Evolutionary conservation across 1,140 invertebrate genomes (phyloP).

Genomic region (Aphaenogaster floridana): DNA sequence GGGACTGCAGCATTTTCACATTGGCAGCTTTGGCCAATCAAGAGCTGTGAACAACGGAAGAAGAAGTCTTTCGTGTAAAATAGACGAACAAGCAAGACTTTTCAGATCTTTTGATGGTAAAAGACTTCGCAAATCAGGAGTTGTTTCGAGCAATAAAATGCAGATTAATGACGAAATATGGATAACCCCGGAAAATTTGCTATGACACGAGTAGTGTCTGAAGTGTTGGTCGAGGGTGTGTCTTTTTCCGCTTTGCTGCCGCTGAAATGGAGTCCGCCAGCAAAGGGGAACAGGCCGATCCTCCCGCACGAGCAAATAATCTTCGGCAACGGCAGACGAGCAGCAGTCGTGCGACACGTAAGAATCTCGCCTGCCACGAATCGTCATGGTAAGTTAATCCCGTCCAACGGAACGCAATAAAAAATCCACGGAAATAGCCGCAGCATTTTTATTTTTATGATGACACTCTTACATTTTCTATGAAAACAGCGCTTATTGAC

Average conservation of each 20-base stretch:
- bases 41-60: not conserved
- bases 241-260: slow-evolving; percentile 85
- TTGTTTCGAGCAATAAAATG: not conserved
- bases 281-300: slow-evolving; percentile 84
- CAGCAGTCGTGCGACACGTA: not conserved
- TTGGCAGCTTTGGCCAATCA: not conserved
- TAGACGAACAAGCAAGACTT: not conserved
- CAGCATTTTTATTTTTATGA: not conserved
- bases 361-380: slow-evolving; percentile 20
- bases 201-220: not conserved
- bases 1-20: not conserved
- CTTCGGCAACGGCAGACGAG: slow-evolving; percentile 48
- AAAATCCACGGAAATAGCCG: not conserved
- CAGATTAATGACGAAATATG: not conserved
- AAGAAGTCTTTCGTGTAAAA: not conserved
- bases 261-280: slow-evolving; percentile 81
- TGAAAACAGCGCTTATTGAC: not conserved
- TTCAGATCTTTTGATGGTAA: not conserved
- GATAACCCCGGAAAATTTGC: not conserved
- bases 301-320: slow-evolving; percentile 78
- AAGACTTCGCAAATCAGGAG: not conserved
- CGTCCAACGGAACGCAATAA: not conserved
- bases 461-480: not conserved
- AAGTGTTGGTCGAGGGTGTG: slow-evolving; percentile 81
- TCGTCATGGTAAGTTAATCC: slow-evolving; percentile 57